Percentiles rank a stretch among this genome's conserved stretches.
Conservation (phyloP, 2,113 vertebrate genomes). For the Neopipo cinnamomea region DNA sequence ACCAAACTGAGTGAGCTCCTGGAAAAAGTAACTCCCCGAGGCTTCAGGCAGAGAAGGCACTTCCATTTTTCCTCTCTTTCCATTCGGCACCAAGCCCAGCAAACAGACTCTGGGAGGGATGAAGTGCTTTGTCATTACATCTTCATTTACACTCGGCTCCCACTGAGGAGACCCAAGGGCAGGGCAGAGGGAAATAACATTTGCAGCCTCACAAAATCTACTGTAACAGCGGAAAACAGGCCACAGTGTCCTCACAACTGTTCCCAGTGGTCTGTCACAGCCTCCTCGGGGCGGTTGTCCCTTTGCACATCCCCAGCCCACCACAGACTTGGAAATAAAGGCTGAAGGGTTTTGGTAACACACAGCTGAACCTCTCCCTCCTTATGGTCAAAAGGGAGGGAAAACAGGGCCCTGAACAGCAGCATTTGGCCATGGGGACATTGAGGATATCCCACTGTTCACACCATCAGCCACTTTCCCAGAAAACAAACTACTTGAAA, state of each 20-base stretch:
- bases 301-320: neutral
- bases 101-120: neutral
- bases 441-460: neutral
- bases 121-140: neutral
- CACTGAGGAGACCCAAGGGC: neutral
- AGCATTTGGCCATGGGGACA: neutral
- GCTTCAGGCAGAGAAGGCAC: neutral
- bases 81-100: neutral
- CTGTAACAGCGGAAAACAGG: neutral
- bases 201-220: neutral
- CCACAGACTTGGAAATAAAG: neutral
- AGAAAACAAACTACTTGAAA: neutral
- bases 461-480: neutral
- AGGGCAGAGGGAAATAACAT: neutral
- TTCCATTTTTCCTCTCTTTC: neutral
- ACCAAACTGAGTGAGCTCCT: neutral
- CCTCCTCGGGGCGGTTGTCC: neutral
- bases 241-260: neutral
- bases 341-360: neutral
- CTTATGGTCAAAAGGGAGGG: neutral
- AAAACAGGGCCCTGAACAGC: neutral
- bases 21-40: neutral
- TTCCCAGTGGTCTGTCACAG: neutral
- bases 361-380: neutral
- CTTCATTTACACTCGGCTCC: neutral